Conservation (phyloP, 2,113 vertebrate species). For the Psilopsiagon aurifrons region DNA sequence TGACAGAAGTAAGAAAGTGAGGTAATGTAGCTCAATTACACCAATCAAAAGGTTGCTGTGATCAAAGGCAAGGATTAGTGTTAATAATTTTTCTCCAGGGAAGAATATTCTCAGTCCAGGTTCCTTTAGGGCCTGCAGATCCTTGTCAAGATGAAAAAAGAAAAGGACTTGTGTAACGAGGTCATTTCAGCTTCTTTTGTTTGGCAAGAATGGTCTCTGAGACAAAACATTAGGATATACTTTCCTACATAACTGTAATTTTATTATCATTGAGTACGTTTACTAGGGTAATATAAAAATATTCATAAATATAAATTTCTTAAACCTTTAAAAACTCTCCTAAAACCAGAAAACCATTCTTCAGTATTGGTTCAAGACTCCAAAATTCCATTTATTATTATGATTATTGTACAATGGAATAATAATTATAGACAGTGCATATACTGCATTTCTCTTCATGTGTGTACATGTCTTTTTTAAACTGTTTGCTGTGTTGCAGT, state of each 20-base stretch:
- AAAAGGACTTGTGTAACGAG: slow-evolving; percentile 52
- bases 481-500: neutral
- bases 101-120: slow-evolving; percentile 61
- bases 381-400: neutral
- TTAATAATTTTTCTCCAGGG: slow-evolving; percentile 76
- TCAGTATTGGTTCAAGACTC: neutral
- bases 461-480: neutral
- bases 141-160: slow-evolving; percentile 50
- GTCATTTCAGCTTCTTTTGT: slow-evolving; percentile 70
- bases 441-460: neutral
- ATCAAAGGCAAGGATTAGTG: slow-evolving; percentile 75
- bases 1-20: slow-evolving; percentile 52
- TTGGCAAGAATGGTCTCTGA: slow-evolving; percentile 38
- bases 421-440: neutral
- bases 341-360: neutral
- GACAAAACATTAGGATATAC: slow-evolving; percentile 32
- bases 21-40: slow-evolving; percentile 59
- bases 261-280: neutral
- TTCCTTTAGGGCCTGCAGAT: slow-evolving; percentile 67
- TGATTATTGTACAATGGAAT: neutral
- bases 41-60: slow-evolving; percentile 57
- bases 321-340: neutral
- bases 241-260: neutral
- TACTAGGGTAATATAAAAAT: neutral
- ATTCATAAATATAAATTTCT: neutral